Conservation (phyloP, 2,888 invertebrate species). For the Pandemis corylana region DNA sequence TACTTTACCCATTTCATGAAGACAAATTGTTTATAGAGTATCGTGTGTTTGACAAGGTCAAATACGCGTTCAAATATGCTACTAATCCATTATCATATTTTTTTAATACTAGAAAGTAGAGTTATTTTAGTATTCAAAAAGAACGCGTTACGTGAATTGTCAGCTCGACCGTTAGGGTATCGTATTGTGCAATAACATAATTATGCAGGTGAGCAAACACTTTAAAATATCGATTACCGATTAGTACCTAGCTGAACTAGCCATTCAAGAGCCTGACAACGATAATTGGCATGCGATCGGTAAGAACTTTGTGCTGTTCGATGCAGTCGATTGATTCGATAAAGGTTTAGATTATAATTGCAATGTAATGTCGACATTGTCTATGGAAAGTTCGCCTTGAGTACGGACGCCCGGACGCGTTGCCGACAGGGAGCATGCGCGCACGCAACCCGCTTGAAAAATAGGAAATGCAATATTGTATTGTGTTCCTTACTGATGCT, state of each 20-base stretch:
- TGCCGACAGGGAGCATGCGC: conserved; percentile 28
- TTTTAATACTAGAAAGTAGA: conserved; percentile 26
- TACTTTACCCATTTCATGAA: conserved; percentile 1
- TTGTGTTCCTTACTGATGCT: conserved; percentile 25
- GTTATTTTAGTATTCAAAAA: conserved; percentile 26
- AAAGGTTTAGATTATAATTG: conserved; percentile 30
- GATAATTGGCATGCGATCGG: not conserved
- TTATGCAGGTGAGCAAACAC: conserved; percentile 29
- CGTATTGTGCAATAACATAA: conserved; percentile 24
- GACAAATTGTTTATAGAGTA: conserved; percentile 9
- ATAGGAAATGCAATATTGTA: conserved; percentile 34
- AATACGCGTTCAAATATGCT: conserved; percentile 5
- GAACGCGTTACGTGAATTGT: conserved; percentile 27
- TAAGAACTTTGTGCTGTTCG: not conserved
- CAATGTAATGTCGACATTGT: conserved; percentile 37
- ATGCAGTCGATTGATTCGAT: conserved; percentile 18
- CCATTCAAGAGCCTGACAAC: conserved; percentile 11
- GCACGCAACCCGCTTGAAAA: conserved; percentile 24
- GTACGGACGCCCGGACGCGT: conserved; percentile 33
- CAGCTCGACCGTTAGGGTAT: conserved; percentile 29
- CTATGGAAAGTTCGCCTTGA: conserved; percentile 40
- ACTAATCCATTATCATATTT: conserved; percentile 10
- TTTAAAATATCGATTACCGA: conserved; percentile 33
- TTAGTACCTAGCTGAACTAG: not conserved
- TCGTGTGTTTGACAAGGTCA: conserved; percentile 12